Conservation (phyloP, 2,888 invertebrate genomes). For the Proisotoma minuta region DNA sequence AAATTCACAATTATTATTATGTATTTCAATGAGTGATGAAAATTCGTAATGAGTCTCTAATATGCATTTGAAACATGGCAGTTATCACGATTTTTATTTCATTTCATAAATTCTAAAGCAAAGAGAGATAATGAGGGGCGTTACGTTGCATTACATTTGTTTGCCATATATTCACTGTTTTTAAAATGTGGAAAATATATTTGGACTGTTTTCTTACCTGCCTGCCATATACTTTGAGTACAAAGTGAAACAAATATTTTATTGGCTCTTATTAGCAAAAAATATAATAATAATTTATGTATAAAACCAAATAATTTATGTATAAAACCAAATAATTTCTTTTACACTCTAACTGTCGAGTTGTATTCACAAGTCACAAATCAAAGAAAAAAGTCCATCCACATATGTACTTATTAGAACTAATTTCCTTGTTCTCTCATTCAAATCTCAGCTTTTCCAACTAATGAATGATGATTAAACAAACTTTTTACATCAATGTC, state of each 20-base stretch:
- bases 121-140: slow-evolving; percentile 45
- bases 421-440: slow-evolving; percentile 7
- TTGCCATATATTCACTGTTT: no score
- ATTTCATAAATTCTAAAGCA: slow-evolving; percentile 14
- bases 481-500: neutral
- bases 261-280: no score
- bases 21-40: slow-evolving; percentile 9
- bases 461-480: neutral
- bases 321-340: neutral
- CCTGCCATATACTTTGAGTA: no score
- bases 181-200: no score
- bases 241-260: no score
- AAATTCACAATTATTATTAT: slow-evolving; percentile 7
- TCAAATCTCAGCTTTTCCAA: neutral
- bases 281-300: no score
- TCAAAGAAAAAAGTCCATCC: neutral
- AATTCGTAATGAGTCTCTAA: neutral
- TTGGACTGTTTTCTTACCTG: no score
- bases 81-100: slow-evolving; percentile 42
- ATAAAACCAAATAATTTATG: neutral
- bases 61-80: slow-evolving; percentile 29
- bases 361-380: neutral
- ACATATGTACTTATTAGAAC: neutral
- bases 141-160: slow-evolving; percentile 7
- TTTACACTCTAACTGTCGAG: neutral